phyloP scores from a whole-genome alignment of 2,113 vertebrate species.

The Natator depressus region DNA sequence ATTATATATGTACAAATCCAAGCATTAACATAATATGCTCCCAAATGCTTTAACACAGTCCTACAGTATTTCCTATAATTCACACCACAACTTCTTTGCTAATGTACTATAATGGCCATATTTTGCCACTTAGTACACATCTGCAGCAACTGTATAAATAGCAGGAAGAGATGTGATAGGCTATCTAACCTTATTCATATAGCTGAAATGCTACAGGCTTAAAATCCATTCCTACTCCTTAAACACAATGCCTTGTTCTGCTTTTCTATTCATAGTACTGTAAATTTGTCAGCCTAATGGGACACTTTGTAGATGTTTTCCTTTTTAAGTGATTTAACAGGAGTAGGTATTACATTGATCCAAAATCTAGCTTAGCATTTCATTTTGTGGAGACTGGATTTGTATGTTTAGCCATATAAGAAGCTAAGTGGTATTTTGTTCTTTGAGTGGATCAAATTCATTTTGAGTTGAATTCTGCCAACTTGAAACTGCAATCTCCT shows the following conservation, averaged over 20 bases:
- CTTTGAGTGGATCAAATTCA: slow-evolving; percentile 26
- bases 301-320: slow-evolving; percentile 80
- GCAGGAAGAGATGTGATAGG: slow-evolving; percentile 52
- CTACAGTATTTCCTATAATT: slow-evolving; percentile 70
- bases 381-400: slow-evolving; percentile 57
- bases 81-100: slow-evolving; percentile 74
- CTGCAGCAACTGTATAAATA: slow-evolving; percentile 61
- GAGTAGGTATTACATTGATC: slow-evolving; percentile 77
- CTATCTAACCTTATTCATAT: slow-evolving; percentile 62
- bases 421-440: slow-evolving; percentile 51
- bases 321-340: slow-evolving; percentile 80
- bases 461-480: slow-evolving; percentile 45
- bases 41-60: slow-evolving; percentile 45
- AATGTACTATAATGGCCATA: slow-evolving; percentile 66
- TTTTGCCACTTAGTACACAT: slow-evolving; percentile 41
- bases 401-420: slow-evolving; percentile 53
- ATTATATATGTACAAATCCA: slow-evolving; percentile 51
- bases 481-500: background rate
- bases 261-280: slow-evolving; percentile 69
- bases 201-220: slow-evolving; percentile 64
- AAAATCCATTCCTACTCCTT: slow-evolving; percentile 68
- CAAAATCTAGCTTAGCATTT: slow-evolving; percentile 73
- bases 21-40: slow-evolving; percentile 55
- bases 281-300: slow-evolving; percentile 84
- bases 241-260: slow-evolving; percentile 56